Conservation (phyloP, 1,140 invertebrate species). For the Condylostylus longicornis region DNA sequence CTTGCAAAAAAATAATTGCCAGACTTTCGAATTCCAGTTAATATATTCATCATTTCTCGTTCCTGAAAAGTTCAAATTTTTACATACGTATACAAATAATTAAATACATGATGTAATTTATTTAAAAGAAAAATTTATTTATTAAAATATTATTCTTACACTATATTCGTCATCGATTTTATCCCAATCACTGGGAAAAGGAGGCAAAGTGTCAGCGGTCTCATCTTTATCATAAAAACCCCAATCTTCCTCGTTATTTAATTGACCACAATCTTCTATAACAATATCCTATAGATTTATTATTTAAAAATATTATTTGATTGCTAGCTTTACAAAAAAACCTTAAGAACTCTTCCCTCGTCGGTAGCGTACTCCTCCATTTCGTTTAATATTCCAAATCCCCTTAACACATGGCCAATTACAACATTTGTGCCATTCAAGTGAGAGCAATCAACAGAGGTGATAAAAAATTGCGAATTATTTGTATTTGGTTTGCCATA, state of each 20-base stretch:
- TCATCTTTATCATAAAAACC: constrained; percentile 51
- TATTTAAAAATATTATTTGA: background rate
- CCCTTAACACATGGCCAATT: constrained; percentile 67
- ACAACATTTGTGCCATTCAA: constrained; percentile 82
- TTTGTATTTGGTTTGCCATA: constrained; percentile 69
- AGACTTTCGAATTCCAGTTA: constrained; percentile 48
- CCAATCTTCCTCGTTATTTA: constrained; percentile 44
- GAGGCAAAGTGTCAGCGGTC: constrained; percentile 49
- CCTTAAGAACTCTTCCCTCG: constrained; percentile 41
- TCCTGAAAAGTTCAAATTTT: constrained; percentile 23
- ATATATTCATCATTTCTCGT: constrained; percentile 29
- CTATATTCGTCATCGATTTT: constrained; percentile 24
- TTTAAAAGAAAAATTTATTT: constrained; percentile 1
- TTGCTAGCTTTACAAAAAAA: constrained; percentile 18
- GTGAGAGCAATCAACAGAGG: constrained; percentile 65
- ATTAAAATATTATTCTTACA: constrained; percentile 20
- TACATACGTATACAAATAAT: no score
- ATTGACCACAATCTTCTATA: constrained; percentile 58
- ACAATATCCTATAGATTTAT: constrained; percentile 37
- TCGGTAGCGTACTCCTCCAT: constrained; percentile 42
- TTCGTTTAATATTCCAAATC: constrained; percentile 49
- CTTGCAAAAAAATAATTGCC: constrained; percentile 53
- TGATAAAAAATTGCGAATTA: constrained; percentile 91
- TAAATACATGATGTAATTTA: no score
- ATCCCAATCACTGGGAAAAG: constrained; percentile 60